These are phyloP conservation scores for Zoanthus sociatus DNA, from an alignment of 92 coral and sea anemone species.

Conservation along the genomic window DNA sequence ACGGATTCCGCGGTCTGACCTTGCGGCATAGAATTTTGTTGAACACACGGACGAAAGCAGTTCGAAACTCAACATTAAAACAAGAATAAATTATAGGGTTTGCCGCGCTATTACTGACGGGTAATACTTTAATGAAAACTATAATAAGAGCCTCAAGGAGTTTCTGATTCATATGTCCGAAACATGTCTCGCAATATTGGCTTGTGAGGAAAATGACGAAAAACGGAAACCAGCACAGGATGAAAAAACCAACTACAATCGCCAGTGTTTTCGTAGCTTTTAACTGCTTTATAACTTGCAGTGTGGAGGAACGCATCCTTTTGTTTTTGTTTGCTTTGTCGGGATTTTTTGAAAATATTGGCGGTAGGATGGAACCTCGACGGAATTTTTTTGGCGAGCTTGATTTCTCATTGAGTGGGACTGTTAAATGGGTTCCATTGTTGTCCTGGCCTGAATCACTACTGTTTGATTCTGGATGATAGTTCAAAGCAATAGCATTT, in stretches of 20 bases:
- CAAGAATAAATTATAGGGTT: conserved; percentile 96
- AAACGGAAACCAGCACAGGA: conserved; percentile 94
- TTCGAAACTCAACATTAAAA: conserved; percentile 91
- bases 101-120: conserved; percentile 95
- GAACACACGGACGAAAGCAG: conserved; percentile 81
- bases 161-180: conserved; percentile 44
- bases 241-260: conserved; percentile 91
- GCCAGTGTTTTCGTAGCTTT: conserved; percentile 98
- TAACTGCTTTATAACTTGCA: conserved; percentile 85
- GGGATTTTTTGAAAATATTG: not conserved
- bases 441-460: conserved; percentile 67
- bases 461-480: conserved; percentile 68
- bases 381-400: not conserved
- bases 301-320: conserved; percentile 65
- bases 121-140: conserved; percentile 80
- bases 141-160: conserved; percentile 50
- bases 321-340: conserved; percentile 30
- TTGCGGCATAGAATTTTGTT: conserved; percentile 68
- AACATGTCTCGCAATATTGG: conserved; percentile 83
- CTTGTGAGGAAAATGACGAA: conserved; percentile 87
- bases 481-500: conserved; percentile 82
- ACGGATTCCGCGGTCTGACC: conserved; percentile 23
- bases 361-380: not conserved
- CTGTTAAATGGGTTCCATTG: not conserved
- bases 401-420: conserved; percentile 14